Evolutionary conservation across 2,113 vertebrate species (phyloP), one percentile per base, ranked within the genome.

Genomic region (Mus pahari): DNA sequence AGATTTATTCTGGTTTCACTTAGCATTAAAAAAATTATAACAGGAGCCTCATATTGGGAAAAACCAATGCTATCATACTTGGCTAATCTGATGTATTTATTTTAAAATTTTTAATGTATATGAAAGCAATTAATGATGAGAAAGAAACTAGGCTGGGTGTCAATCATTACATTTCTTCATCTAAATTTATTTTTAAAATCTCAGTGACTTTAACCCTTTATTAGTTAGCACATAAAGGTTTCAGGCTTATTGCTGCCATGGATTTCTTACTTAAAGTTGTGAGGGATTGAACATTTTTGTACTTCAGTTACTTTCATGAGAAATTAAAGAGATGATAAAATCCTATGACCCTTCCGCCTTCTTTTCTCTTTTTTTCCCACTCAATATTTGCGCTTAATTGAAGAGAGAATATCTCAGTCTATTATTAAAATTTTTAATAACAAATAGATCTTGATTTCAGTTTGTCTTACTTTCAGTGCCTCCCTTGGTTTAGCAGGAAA

Each of bases 21-120:
- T 9, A 91, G n/a, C 22, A 78, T 39, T 48, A 48, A 48, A 74
- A 83, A 95, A 58, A 58, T 53, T 53, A 64, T 96, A 91, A 83
- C 92, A 55, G 42, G 78, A 82, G 24, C 17, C n/a, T 88, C 84
- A 28, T 12, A 79, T 75, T 81, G 86, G 50, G 62, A 28, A 94
- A 60, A 33, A 81, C 90, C 92, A 5, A 42, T 90, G 53, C 83
- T 78, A 93, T 22, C 31, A 95, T 82, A 71, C 42, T 92, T 77
- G 39, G 71, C 6, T 83, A 91, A 92, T 74, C 0, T 39, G 16
- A 55, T 73, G 7, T 78, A 50, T 75, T 90, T 92, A 90, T 91
- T 91, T 92, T 70, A 7, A 7, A 91, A n/a, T 93, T 91, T 60
- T 82, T 31, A 74, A 48, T 68, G 74, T 36, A 60, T 33, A 1